These are phyloP conservation scores for Eleginops maclovinus DNA, from an alignment of 2,113 vertebrate species.

Conservation along the genomic window DNA sequence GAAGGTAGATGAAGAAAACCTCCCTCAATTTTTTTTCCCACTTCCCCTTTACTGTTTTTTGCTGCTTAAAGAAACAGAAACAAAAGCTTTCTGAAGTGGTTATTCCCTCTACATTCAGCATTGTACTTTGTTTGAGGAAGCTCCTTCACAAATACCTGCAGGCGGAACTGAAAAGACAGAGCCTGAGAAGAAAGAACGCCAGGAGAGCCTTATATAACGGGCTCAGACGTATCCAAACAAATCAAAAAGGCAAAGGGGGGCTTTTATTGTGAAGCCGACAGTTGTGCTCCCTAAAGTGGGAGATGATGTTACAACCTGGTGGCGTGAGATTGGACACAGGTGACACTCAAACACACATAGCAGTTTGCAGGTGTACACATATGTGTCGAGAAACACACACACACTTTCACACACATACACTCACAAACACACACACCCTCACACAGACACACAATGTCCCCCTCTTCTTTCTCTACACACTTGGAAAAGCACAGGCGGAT, in stretches of 20 bases:
- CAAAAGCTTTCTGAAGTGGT: conserved; percentile 51
- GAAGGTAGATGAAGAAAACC: conserved; percentile 44
- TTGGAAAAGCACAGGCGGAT: conserved; percentile 9
- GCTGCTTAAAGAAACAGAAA: conserved; percentile 33
- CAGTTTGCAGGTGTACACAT: conserved; percentile 27
- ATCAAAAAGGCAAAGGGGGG: conserved; percentile 49
- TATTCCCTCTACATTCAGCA: conserved; percentile 65
- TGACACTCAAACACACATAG: conserved; percentile 15
- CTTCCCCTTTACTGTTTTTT: conserved; percentile 26
- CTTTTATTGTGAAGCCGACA: conserved; percentile 62
- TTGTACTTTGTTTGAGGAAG: conserved; percentile 68
- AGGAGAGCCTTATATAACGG: conserved; percentile 70
- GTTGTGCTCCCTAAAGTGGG: conserved; percentile 51
- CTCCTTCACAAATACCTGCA: conserved; percentile 68
- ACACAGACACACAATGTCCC: neutral
- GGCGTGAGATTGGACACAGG: conserved; percentile 33
- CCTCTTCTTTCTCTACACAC: conserved; percentile 11
- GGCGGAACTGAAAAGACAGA: conserved; percentile 56
- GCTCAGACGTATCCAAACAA: conserved; percentile 57
- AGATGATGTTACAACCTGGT: conserved; percentile 51
- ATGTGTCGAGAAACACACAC: neutral
- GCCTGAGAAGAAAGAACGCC: conserved; percentile 55
- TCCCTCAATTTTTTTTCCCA: neutral
- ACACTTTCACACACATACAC: conserved; percentile 2
- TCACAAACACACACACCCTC: neutral